These are phyloP conservation scores for Schlechtendalia chinensis DNA, from an alignment of 1,140 invertebrate species.

Conservation along the genomic window DNA sequence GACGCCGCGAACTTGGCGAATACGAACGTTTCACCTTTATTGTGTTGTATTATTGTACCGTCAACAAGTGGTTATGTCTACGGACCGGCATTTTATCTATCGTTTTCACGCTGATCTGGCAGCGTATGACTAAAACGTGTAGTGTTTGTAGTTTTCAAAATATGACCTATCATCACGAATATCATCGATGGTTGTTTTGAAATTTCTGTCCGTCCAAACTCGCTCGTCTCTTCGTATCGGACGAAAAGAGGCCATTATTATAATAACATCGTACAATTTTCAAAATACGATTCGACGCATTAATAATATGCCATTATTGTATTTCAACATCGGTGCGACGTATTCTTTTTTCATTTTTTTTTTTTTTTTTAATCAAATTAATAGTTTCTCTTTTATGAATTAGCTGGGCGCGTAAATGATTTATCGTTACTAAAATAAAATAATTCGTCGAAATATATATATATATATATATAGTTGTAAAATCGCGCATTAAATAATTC, in stretches of 20 bases:
- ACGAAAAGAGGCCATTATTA: too few species aligned
- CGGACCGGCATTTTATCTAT: neutral
- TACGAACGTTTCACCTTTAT: neutral
- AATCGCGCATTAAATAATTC: neutral
- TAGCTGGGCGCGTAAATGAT: neutral
- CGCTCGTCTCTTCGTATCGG: too few species aligned
- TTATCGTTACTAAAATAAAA: neutral
- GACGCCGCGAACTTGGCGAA: constrained; percentile 1
- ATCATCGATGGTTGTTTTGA: too few species aligned
- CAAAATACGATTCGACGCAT: neutral
- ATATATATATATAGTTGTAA: too few species aligned
- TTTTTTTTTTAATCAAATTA: neutral
- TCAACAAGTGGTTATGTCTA: constrained; percentile 29
- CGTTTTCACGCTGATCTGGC: neutral
- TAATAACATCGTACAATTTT: neutral
- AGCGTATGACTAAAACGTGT: too few species aligned
- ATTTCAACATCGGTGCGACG: neutral
- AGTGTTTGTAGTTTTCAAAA: neutral
- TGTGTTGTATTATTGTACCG: constrained; percentile 7
- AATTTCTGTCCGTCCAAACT: too few species aligned
- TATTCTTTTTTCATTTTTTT: neutral
- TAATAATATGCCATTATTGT: neutral
- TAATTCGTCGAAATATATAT: neutral
- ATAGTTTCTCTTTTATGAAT: constrained; percentile 14
- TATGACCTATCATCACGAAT: too few species aligned